phyloP scores from a whole-genome alignment of 1,140 invertebrate genomes.

The Adelges cooleyi region DNA sequence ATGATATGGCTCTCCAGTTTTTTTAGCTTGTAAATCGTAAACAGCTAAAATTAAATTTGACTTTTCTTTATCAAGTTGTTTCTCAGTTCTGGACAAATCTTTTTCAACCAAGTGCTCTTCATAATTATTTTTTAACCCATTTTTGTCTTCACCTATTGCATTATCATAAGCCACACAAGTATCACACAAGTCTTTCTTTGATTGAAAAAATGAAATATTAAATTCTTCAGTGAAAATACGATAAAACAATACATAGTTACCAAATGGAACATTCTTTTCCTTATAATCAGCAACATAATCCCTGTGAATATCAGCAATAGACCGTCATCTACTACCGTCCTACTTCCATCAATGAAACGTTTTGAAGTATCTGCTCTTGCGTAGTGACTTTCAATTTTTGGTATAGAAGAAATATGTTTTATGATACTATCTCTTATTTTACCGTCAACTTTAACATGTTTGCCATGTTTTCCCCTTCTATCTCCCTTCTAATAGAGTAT shows the following conservation, averaged over 20 bases:
- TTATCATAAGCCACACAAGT: conserved; percentile 29
- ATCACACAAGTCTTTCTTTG: conserved; percentile 34
- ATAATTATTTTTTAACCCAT: conserved; percentile 28
- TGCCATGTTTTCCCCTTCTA: conserved; percentile 30
- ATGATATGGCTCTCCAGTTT: neutral
- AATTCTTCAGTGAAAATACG: conserved; percentile 32
- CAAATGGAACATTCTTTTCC: conserved; percentile 29
- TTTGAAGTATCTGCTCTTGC: conserved; percentile 16
- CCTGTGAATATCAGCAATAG: conserved; percentile 28
- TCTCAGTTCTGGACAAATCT: conserved; percentile 25
- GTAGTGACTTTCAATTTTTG: conserved; percentile 32
- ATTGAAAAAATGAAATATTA: conserved; percentile 31
- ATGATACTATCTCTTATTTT: conserved; percentile 20
- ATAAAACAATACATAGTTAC: conserved; percentile 19
- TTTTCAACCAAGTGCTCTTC: conserved; percentile 30
- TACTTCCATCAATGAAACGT: conserved; percentile 30
- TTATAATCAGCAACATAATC: conserved; percentile 28
- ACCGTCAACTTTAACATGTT: conserved; percentile 10
- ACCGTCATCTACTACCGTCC: too few relatives aligned
- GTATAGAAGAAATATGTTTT: conserved; percentile 31
- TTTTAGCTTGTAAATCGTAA: conserved; percentile 31
- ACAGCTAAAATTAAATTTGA: conserved; percentile 20
- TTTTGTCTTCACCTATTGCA: conserved; percentile 25
- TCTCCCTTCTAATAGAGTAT: neutral
- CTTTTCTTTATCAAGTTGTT: conserved; percentile 30